A percentile compares a stretch with the other conserved stretches of the same genome.
phyloP scores from a whole-genome alignment of 2,888 invertebrate species.

The Cerastis leucographa region DNA sequence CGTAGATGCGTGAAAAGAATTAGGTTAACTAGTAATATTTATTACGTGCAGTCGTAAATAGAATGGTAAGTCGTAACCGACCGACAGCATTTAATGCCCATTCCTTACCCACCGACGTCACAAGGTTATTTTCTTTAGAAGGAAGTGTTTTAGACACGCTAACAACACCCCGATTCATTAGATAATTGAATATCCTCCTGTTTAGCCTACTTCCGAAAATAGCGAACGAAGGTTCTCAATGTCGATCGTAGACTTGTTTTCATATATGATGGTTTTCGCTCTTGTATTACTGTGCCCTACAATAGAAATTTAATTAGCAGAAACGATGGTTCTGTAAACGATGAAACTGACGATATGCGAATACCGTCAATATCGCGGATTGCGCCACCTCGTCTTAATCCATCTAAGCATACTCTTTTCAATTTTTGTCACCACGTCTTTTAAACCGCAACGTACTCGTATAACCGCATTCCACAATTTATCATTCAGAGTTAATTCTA shows the following conservation, averaged over 20 bases:
- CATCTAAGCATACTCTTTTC: too few relatives aligned
- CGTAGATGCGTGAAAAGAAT: constrained; percentile 48
- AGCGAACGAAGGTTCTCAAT: neutral
- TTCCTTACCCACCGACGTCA: constrained; percentile 44
- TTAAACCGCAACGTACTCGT: too few relatives aligned
- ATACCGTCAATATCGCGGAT: too few relatives aligned
- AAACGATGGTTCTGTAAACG: neutral
- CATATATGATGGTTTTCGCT: neutral
- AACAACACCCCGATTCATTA: constrained; percentile 34
- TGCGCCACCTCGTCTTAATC: too few relatives aligned
- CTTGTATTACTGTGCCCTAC: neutral
- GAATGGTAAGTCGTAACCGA: constrained; percentile 46
- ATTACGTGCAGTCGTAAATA: constrained; percentile 51
- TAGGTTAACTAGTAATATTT: constrained; percentile 61
- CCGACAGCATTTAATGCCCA: constrained; percentile 43
- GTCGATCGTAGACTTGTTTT: neutral
- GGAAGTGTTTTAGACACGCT: constrained; percentile 56
- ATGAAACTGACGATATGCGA: neutral
- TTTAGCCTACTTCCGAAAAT: constrained; percentile 30
- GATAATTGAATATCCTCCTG: constrained; percentile 40
- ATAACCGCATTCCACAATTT: too few relatives aligned
- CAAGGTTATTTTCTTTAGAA: constrained; percentile 48
- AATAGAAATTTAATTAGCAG: neutral
- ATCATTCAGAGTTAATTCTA: too few relatives aligned
- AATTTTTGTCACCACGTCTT: too few relatives aligned